Evolutionary conservation across 2,797 vertebrate species (phyloP).

Genomic region (Melopsittacus undulatus): DNA sequence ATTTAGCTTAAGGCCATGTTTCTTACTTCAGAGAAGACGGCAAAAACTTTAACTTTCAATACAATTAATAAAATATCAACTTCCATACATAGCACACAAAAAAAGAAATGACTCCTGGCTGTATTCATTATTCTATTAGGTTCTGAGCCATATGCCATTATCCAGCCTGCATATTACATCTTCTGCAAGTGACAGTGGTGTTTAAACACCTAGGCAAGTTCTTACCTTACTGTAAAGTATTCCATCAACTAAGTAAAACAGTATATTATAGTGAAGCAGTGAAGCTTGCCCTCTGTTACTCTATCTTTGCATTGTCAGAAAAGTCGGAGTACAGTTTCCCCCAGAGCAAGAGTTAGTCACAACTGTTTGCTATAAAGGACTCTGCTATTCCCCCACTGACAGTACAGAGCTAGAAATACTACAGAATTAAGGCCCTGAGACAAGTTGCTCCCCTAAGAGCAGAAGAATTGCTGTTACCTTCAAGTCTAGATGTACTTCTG

Average conservation of each 20-base stretch:
- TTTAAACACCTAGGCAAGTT: neutral
- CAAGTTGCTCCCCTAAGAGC: neutral
- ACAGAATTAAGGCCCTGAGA: neutral
- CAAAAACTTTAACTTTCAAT: neutral
- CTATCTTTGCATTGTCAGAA: neutral
- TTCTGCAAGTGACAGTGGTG: neutral
- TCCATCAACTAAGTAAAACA: neutral
- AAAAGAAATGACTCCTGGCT: neutral
- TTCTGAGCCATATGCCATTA: neutral
- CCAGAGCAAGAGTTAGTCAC: neutral
- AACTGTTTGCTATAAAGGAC: neutral
- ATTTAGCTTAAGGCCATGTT: slow-evolving; percentile 59
- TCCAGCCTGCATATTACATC: neutral
- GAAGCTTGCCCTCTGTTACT: neutral
- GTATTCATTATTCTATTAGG: neutral
- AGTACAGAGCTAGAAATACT: neutral
- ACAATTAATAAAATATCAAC: slow-evolving; percentile 32
- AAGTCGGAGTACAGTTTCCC: neutral
- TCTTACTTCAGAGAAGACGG: slow-evolving; percentile 23
- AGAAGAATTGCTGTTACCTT: neutral
- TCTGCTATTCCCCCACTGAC: neutral
- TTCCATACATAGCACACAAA: neutral
- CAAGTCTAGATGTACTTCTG: neutral
- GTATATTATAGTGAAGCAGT: neutral
- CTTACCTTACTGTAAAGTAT: neutral